These are phyloP conservation scores for Bembecia ichneumoniformis DNA, from an alignment of 2,888 invertebrate species.

Conservation along the genomic window DNA sequence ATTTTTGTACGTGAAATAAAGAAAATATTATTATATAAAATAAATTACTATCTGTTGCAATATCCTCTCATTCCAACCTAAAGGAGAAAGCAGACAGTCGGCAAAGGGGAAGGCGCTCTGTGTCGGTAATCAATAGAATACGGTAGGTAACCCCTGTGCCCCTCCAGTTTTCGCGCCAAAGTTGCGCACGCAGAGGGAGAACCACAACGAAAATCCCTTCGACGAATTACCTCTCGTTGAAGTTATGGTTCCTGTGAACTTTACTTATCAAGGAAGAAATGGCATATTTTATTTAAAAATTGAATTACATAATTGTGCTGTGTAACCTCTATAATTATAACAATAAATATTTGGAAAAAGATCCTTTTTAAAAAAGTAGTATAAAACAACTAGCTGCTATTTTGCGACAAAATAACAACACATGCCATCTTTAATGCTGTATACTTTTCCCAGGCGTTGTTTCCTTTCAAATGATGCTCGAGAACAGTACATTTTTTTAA, in stretches of 20 bases:
- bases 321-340: background rate
- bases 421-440: too few species aligned
- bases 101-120: background rate
- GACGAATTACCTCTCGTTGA: constrained; percentile 36
- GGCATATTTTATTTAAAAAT: background rate
- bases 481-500: too few species aligned
- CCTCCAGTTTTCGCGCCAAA: constrained; percentile 6
- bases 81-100: background rate
- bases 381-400: too few species aligned
- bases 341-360: background rate
- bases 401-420: too few species aligned
- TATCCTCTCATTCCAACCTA: too few species aligned
- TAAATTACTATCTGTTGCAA: too few species aligned
- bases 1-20: too few species aligned
- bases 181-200: constrained; percentile 49
- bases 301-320: background rate
- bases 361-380: too few species aligned
- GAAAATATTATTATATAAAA: too few species aligned
- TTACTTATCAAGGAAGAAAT: too few species aligned
- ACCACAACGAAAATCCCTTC: constrained; percentile 5
- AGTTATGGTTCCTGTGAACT: constrained; percentile 1
- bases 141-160: background rate
- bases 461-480: too few species aligned
- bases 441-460: too few species aligned
- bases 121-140: background rate